Conservation (phyloP, 35 echinoderm and acorn worm species). For the Ptychodera flava region DNA sequence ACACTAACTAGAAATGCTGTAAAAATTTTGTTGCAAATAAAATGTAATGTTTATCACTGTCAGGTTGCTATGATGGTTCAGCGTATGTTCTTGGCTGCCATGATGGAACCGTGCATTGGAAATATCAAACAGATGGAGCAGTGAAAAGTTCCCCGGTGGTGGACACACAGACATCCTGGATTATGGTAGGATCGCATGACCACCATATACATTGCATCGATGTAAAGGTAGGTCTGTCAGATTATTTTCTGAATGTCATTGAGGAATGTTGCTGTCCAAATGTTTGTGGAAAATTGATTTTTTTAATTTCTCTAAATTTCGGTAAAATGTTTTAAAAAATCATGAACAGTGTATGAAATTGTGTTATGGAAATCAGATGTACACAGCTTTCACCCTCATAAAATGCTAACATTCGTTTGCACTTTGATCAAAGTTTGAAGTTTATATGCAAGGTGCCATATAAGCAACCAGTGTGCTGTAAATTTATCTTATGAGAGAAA, state of each 20-base stretch:
- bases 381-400: not conserved
- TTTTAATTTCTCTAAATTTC: not conserved
- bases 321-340: not conserved
- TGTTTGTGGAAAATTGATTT: not conserved
- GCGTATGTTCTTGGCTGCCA: conserved; percentile 34
- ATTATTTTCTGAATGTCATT: no score
- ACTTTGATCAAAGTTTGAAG: no score
- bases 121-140: conserved; percentile 32
- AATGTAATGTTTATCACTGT: not conserved
- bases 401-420: no score
- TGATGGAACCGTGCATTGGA: conserved; percentile 37
- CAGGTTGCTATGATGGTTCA: conserved; percentile 69
- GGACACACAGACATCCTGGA: conserved; percentile 22
- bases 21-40: not conserved
- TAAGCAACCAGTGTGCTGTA: no score
- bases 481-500: no score
- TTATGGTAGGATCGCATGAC: conserved; percentile 75
- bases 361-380: not conserved
- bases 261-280: not conserved
- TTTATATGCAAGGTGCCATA: no score
- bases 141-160: conserved; percentile 64
- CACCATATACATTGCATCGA: conserved; percentile 39
- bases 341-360: not conserved
- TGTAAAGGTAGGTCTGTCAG: conserved; percentile 40
- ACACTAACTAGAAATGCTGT: not conserved